These are phyloP conservation scores for Trochalopteron elliotii DNA, from an alignment of 2,113 vertebrate genomes.

Conservation along the genomic window DNA sequence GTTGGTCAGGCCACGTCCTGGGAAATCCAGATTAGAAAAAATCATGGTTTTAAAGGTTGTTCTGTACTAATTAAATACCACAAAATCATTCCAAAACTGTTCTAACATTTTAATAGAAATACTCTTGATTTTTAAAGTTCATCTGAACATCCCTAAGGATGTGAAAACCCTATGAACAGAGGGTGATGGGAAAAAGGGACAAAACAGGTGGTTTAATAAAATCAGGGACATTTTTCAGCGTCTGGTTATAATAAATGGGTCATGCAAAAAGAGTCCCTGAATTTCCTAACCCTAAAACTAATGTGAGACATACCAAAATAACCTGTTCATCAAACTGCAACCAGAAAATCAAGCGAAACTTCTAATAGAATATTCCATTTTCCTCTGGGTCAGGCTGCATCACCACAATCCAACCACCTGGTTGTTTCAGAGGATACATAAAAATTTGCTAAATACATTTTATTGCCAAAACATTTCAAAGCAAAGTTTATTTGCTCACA, in stretches of 20 bases:
- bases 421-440: neutral
- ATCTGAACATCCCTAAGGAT: neutral
- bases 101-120: neutral
- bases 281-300: neutral
- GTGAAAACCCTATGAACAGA: rapidly evolving
- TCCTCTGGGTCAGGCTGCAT: neutral
- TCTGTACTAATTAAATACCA: neutral
- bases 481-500: neutral
- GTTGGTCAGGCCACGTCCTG: neutral
- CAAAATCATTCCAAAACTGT: neutral
- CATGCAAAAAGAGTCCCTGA: neutral
- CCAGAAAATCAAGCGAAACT: neutral
- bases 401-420: neutral
- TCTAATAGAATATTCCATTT: neutral
- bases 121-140: neutral
- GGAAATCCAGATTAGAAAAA: neutral
- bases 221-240: neutral
- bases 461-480: neutral
- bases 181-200: rapidly evolving
- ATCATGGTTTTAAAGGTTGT: rapidly evolving
- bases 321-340: neutral
- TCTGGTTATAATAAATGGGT: neutral
- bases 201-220: rapidly evolving
- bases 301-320: neutral
- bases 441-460: neutral